phyloP scores from a whole-genome alignment of 2,113 vertebrate species.

The Egretta garzetta region DNA sequence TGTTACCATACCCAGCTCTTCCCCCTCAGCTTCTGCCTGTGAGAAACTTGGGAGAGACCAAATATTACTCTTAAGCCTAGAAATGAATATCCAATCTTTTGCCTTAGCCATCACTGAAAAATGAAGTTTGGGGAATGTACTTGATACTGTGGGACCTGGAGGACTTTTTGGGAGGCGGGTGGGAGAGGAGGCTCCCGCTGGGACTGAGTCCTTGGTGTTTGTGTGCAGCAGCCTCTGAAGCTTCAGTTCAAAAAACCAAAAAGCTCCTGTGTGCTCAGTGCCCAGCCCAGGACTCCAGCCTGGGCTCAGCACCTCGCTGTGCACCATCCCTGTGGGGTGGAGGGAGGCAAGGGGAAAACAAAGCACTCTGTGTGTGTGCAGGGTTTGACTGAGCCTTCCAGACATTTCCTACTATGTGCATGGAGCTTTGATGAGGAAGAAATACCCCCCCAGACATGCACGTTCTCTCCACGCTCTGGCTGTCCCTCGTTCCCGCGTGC shows the following conservation, averaged over 20 bases:
- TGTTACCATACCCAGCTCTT: not conserved
- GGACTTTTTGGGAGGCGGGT: accelerated
- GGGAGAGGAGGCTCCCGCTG: not conserved
- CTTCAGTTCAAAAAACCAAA: not conserved
- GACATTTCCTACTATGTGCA: not conserved
- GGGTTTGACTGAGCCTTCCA: not conserved
- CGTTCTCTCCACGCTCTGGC: accelerated
- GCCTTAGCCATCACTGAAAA: not conserved
- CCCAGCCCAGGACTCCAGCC: not conserved
- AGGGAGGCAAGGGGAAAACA: not conserved
- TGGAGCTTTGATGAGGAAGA: not conserved
- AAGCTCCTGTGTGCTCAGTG: not conserved
- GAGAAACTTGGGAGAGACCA: not conserved
- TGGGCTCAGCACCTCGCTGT: not conserved
- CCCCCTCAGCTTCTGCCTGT: not conserved
- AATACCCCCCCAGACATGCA: accelerated
- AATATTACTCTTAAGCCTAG: not conserved
- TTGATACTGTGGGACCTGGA: not conserved
- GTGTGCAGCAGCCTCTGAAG: not conserved
- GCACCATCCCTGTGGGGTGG: not conserved
- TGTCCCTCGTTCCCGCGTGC: not conserved
- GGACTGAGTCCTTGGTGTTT: not conserved
- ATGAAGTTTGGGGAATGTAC: not conserved
- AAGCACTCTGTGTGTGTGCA: not conserved
- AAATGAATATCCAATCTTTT: not conserved